Evolutionary conservation across 2,888 invertebrate genomes (phyloP).

Genomic region (Hypolimnas misippus): DNA sequence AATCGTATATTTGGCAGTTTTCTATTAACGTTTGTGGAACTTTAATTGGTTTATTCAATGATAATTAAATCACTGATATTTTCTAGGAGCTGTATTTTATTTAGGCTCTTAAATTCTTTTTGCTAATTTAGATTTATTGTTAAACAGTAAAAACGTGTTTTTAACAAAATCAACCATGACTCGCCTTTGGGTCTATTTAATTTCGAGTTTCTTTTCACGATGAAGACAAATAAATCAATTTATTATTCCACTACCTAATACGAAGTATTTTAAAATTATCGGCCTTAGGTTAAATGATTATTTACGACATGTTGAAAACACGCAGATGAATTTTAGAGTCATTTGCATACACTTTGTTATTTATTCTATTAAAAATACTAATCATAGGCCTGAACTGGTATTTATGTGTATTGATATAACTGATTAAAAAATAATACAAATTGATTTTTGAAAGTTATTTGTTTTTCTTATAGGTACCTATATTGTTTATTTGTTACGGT

Average conservation of each 20-base stretch:
- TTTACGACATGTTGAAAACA: constrained; percentile 31
- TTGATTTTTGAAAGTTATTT: neutral
- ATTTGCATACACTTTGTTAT: constrained; percentile 27
- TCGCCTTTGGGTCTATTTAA: constrained; percentile 1
- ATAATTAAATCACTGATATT: neutral
- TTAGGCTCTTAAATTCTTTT: neutral
- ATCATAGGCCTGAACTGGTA: constrained; percentile 24
- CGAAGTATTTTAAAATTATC: constrained; percentile 33
- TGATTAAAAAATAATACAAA: constrained; percentile 19
- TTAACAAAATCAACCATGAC: neutral
- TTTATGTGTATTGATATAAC: constrained; percentile 27
- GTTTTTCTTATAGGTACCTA: neutral
- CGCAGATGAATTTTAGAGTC: constrained; percentile 21
- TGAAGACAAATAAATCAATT: constrained; percentile 32
- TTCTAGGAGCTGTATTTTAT: neutral
- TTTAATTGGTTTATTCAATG: neutral
- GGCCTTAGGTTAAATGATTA: constrained; percentile 33
- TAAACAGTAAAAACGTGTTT: constrained; percentile 8
- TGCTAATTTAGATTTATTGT: constrained; percentile 7
- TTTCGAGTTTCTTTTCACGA: constrained; percentile 15
- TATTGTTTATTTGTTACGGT: neutral
- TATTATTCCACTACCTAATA: constrained; percentile 29
- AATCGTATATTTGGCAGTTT: neutral
- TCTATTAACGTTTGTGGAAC: neutral
- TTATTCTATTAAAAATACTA: constrained; percentile 24